Evolutionary conservation across 2,888 invertebrate genomes (phyloP).

Genomic region (Argyra leucocephala): DNA sequence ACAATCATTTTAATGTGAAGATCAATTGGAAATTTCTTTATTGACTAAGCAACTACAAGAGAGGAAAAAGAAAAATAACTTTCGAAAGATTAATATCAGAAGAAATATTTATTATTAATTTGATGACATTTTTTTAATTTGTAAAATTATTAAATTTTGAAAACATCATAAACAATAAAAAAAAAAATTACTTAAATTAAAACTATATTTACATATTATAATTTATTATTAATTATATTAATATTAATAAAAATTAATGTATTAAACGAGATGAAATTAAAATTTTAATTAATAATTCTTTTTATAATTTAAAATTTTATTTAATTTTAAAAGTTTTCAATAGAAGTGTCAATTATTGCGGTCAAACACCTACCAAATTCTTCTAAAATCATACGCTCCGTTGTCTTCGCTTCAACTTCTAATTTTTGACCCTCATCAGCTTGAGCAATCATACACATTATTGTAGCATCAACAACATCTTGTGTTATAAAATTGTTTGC

Average conservation of each 20-base stretch:
- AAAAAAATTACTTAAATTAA: too few species aligned
- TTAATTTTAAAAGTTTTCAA: conserved; percentile 35
- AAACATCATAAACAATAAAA: too few species aligned
- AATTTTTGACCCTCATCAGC: conserved; percentile 74
- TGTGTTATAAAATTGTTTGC: conserved; percentile 87
- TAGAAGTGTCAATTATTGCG: conserved; percentile 74
- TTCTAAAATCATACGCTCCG: conserved; percentile 65
- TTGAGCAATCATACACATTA: conserved; percentile 90
- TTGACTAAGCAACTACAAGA: conserved; percentile 71
- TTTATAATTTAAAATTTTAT: too few species aligned
- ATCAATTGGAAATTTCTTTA: conserved; percentile 81
- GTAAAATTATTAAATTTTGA: too few species aligned
- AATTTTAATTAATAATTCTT: too few species aligned
- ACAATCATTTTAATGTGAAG: conserved; percentile 90
- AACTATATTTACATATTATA: too few species aligned
- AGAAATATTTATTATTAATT: neutral
- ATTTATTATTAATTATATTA: too few species aligned
- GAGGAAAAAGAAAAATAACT: conserved; percentile 55
- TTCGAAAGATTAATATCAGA: conserved; percentile 33
- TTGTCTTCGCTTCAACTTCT: conserved; percentile 54
- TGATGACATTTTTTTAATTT: neutral
- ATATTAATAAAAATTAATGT: too few species aligned
- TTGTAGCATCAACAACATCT: conserved; percentile 92
- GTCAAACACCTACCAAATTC: conserved; percentile 91
- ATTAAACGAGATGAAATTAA: too few species aligned